A percentile compares a stretch with the other conserved stretches of the same genome.
Evolutionary conservation across 2,113 vertebrate species (phyloP).

Genomic region (Zeus faber): DNA sequence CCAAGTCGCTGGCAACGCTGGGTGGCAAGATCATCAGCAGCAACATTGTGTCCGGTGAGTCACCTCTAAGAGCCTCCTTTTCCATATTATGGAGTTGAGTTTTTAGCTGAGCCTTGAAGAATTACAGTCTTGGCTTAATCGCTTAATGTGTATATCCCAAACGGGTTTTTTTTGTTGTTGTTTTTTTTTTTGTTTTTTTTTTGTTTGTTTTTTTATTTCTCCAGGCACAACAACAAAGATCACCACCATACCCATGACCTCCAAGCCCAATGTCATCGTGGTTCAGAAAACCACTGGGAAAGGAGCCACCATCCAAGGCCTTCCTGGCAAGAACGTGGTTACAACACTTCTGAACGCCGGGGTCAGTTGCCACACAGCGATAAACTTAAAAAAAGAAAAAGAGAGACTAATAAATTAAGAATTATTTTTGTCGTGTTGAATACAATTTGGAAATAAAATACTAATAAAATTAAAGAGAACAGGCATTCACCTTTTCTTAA

Average conservation of each 20-base stretch:
- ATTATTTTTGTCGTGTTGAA: too few species aligned
- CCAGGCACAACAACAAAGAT: slow-evolving; percentile 97
- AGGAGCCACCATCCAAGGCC: slow-evolving; percentile 93
- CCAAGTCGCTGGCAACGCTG: slow-evolving; percentile 92
- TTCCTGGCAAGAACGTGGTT: slow-evolving; percentile 95
- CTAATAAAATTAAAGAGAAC: too few species aligned
- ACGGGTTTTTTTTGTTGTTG: background rate
- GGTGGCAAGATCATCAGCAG: slow-evolving; percentile 98
- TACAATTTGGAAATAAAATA: too few species aligned
- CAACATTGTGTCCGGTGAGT: slow-evolving; percentile 93
- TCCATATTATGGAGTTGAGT: too few species aligned
- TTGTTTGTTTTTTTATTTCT: background rate
- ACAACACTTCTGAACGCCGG: slow-evolving; percentile 94
- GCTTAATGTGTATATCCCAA: too few species aligned
- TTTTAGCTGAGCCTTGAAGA: too few species aligned
- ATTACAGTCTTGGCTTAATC: too few species aligned
- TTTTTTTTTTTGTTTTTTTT: background rate
- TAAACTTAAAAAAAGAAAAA: too few species aligned
- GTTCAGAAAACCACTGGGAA: slow-evolving; percentile 97
- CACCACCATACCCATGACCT: slow-evolving; percentile 98
- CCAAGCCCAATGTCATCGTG: slow-evolving; percentile 98
- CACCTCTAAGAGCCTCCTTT: too few species aligned
- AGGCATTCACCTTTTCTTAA: too few species aligned
- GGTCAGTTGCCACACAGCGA: too few species aligned
- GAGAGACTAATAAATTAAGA: too few species aligned